phyloP scores from a whole-genome alignment of 2,113 vertebrate species.

The Ornithorhynchus anatinus region DNA sequence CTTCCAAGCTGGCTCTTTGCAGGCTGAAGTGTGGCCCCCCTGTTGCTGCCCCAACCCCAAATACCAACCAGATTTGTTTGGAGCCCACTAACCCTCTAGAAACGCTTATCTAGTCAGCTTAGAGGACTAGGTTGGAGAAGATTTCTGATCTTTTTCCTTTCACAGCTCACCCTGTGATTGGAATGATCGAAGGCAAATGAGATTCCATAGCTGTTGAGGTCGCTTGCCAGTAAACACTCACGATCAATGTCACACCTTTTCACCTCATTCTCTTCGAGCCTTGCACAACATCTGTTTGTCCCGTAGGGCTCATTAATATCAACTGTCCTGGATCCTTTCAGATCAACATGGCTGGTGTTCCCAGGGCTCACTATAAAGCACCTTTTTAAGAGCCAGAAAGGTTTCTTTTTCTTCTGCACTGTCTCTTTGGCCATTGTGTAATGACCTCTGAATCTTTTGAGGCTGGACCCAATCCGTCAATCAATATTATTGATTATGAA shows the following conservation, averaged over 20 bases:
- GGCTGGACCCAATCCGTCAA: too few relatives aligned
- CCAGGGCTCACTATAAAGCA: not conserved
- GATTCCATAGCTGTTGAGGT: slow-evolving; percentile 29
- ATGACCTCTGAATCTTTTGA: not conserved
- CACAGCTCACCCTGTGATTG: not conserved
- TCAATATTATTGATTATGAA: too few relatives aligned
- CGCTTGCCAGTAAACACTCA: not conserved
- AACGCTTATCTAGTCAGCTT: not conserved
- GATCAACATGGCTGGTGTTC: not conserved
- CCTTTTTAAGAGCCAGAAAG: not conserved
- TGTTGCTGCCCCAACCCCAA: not conserved
- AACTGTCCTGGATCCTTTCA: slow-evolving; percentile 1
- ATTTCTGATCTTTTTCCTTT: slow-evolving; percentile 12
- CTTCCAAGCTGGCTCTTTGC: too few relatives aligned
- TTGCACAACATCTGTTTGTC: not conserved
- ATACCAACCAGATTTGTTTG: not conserved
- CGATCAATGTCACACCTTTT: slow-evolving; percentile 28
- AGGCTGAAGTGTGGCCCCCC: not conserved
- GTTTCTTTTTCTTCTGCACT: not conserved
- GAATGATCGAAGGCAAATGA: not conserved
- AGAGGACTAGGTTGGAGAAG: not conserved
- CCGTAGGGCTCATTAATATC: not conserved
- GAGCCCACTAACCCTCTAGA: slow-evolving; percentile 14
- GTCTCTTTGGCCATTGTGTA: not conserved
- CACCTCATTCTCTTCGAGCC: slow-evolving; percentile 35